Conservation (phyloP, 2,113 vertebrate species). For the Lynx canadensis region DNA sequence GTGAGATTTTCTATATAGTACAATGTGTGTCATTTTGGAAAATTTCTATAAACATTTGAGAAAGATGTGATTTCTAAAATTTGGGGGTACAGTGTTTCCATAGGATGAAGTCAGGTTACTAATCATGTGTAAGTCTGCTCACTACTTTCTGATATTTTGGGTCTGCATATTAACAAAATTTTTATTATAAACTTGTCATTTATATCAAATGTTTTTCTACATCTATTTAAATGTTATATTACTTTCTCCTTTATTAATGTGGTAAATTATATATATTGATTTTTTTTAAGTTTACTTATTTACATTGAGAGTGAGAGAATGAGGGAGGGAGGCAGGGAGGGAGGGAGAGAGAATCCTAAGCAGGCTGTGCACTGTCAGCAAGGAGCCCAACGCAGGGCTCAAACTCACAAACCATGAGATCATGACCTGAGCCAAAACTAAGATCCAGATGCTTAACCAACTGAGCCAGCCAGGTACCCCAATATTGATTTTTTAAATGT, state of each 20-base stretch:
- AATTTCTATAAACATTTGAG: not conserved
- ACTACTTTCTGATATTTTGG: not conserved
- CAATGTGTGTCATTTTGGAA: not conserved
- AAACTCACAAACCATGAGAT: not conserved
- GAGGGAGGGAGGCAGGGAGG: not conserved
- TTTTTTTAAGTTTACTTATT: not conserved
- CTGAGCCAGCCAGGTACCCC: not conserved
- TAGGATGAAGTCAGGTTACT: not conserved
- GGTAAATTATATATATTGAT: not conserved
- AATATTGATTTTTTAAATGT: not conserved
- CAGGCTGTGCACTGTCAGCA: not conserved
- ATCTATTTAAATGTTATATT: not conserved
- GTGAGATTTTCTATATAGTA: not conserved
- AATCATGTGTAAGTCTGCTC: not conserved
- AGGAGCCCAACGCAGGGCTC: not conserved
- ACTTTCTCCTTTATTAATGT: not conserved
- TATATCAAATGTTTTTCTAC: not conserved
- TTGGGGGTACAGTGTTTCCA: not conserved
- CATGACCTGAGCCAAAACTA: not conserved
- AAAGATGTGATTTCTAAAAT: not conserved
- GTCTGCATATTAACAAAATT: not conserved
- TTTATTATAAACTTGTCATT: slow-evolving; percentile 13
- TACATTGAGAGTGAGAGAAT: not conserved
- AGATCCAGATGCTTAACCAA: not conserved
- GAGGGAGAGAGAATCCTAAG: not conserved